Evolutionary conservation across 2,113 vertebrate species (phyloP), one percentile per base, ranked within the genome.

Genomic region (Seriola quinqueradiata): DNA sequence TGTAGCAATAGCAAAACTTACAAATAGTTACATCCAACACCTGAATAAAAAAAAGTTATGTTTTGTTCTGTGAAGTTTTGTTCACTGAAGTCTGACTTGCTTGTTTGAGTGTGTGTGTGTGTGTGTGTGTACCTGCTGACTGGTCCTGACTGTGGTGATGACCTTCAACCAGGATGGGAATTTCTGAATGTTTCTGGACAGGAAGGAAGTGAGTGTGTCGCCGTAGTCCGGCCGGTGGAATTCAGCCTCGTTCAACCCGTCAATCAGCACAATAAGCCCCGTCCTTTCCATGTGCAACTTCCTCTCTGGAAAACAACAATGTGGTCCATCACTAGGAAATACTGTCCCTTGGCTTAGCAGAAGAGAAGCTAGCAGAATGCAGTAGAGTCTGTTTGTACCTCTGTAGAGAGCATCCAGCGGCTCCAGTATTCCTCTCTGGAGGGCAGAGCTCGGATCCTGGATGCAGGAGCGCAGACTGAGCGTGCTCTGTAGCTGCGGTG

Each of bases 221-320:
- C 98, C 98, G 36, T 99, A 99, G 94, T 99, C 98, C 0, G 98
- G 98, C 67, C 99, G 98, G 95, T 99, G 98, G 92, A 99, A 99
- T 95, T 99, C 98, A 34, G 98, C 98, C 94, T 99, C 98, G 12
- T 99, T 99, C 81, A 99, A 95, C 19, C 98, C 98, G 85, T 99
- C 98, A 75, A 99, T 98, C 84, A 99, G 93, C 52, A 99, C 95
- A 90, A 99, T 97, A 90, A 97, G 96, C 92, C 99, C 97, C 89
- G 97, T 96, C 89, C 97, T 96, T 4, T 96, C 95, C 44, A 96
- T 93, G 10, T 98, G 97, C 94, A 93, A 50, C 75, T 98, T 98
- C 94, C 97, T 97, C 94, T 99, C 98, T 99, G 92, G 42, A 76
- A 64, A 32, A 66, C 8, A 42, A 42, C 2, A 23, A 11, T 9